A percentile compares a stretch with the other conserved stretches of the same genome.
Evolutionary conservation across 2,113 vertebrate genomes (phyloP).

Genomic region (Grus americana): DNA sequence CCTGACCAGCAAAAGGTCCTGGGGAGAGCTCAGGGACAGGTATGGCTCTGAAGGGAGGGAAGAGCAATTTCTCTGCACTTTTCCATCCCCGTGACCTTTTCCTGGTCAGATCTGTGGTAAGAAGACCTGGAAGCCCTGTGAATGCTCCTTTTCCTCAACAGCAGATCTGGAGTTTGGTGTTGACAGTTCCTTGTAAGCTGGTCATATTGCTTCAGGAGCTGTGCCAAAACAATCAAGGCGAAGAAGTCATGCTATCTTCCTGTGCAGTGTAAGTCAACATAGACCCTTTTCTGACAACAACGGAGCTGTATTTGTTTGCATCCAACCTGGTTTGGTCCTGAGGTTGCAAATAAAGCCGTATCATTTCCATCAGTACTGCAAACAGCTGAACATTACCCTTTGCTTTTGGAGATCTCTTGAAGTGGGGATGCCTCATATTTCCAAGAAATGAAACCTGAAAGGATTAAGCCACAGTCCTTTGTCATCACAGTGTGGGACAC

Average conservation of each 20-base stretch:
- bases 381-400: background rate
- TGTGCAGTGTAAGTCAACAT: background rate
- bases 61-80: background rate
- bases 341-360: background rate
- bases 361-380: background rate
- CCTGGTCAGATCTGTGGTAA: background rate
- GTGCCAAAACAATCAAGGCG: background rate
- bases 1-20: background rate
- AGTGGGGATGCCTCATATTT: background rate
- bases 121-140: background rate
- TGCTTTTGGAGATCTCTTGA: background rate
- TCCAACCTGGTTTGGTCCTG: background rate
- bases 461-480: background rate
- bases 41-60: background rate
- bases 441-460: background rate
- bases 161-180: background rate
- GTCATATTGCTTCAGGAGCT: background rate
- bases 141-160: background rate
- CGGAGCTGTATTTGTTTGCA: background rate
- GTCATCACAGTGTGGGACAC: background rate
- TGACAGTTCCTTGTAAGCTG: background rate
- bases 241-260: background rate
- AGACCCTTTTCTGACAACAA: background rate
- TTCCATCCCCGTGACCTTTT: background rate
- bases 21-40: background rate